Percentiles rank a stretch among this genome's conserved stretches.
These are phyloP conservation scores for Tretioscincus oriximinensis DNA, from an alignment of 2,113 vertebrate species.

Conservation along the genomic window DNA sequence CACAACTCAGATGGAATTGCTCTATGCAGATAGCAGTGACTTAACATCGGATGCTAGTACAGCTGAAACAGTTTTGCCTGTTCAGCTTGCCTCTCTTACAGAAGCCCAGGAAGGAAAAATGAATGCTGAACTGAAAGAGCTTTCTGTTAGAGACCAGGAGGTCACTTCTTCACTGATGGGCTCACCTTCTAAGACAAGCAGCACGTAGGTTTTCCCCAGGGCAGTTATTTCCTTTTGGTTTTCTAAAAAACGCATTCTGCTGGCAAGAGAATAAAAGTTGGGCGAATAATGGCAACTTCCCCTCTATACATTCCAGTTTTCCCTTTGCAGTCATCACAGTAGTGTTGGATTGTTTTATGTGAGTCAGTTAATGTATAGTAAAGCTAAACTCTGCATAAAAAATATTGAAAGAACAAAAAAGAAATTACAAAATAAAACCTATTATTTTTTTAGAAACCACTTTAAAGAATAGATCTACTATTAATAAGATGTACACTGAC, in stretches of 20 bases:
- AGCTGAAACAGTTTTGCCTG: slow-evolving; percentile 74
- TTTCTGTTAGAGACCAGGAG: slow-evolving; percentile 81
- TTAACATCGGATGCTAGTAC: slow-evolving; percentile 71
- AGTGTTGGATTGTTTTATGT: slow-evolving; percentile 24
- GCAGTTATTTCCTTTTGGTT: slow-evolving; percentile 68
- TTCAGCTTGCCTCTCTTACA: slow-evolving; percentile 68
- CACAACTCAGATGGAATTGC: slow-evolving; percentile 95
- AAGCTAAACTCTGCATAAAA: neutral
- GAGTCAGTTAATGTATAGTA: neutral
- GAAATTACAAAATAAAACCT: neutral
- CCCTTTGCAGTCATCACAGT: neutral
- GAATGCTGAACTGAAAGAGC: slow-evolving; percentile 65
- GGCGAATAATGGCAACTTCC: slow-evolving; percentile 45
- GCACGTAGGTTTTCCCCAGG: slow-evolving; percentile 84
- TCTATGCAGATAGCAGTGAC: slow-evolving; percentile 88
- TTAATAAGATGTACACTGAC: no score
- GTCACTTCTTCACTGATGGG: slow-evolving; percentile 74
- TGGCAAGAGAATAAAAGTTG: slow-evolving; percentile 34
- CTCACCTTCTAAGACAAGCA: slow-evolving; percentile 80
- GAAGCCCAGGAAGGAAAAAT: slow-evolving; percentile 75
- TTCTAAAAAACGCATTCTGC: slow-evolving; percentile 29
- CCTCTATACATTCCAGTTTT: neutral
- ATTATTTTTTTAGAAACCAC: neutral
- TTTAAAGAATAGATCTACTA: no score
- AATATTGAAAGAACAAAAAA: neutral